Evolutionary conservation across 2,797 vertebrate species (phyloP).

Genomic region (Otolemur crassicaudatus): DNA sequence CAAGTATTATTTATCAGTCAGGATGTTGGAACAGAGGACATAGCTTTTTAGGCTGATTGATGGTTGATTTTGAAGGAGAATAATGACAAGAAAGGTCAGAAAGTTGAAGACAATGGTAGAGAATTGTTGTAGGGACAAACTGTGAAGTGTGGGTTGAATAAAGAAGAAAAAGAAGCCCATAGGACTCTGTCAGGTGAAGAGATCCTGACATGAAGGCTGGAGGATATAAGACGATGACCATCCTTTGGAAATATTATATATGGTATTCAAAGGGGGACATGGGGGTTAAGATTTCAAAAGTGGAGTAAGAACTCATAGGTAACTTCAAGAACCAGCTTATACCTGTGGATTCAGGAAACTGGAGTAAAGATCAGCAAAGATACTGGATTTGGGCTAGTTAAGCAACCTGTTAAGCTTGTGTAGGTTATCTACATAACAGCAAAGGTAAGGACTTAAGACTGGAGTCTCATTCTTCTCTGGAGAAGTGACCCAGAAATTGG

Average conservation of each 20-base stretch:
- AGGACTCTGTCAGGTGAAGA: neutral
- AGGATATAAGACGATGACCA: neutral
- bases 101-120: conserved; percentile 28
- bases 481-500: neutral
- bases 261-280: neutral
- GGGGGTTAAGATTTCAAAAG: conserved; percentile 3
- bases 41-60: neutral
- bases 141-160: neutral
- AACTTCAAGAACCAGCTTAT: neutral
- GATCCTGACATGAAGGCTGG: neutral
- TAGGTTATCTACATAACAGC: neutral
- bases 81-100: conserved; percentile 3
- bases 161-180: neutral
- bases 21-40: neutral
- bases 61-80: neutral
- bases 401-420: neutral
- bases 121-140: neutral
- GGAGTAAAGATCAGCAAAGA: neutral
- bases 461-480: neutral
- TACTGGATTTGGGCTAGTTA: neutral
- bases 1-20: neutral
- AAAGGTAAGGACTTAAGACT: neutral
- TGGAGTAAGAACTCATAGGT: neutral
- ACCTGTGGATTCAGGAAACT: neutral
- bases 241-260: neutral